A percentile compares a stretch with the other conserved stretches of the same genome.
These are phyloP conservation scores for Microplitis mediator DNA, from an alignment of 1,140 invertebrate species.

Conservation along the genomic window DNA sequence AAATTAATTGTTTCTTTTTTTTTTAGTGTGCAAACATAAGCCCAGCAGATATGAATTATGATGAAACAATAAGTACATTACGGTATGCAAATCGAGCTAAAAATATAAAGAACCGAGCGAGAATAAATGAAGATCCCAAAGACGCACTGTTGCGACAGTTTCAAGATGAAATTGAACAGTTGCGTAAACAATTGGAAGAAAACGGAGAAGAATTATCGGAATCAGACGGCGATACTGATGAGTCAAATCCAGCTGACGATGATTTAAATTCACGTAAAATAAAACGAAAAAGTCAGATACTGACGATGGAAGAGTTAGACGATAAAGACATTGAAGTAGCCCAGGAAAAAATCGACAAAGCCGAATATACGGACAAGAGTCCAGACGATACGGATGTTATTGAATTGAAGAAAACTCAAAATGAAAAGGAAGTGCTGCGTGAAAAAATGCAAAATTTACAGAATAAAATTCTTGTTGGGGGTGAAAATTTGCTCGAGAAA, in stretches of 20 bases:
- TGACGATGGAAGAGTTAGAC: constrained; percentile 54
- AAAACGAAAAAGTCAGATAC: constrained; percentile 23
- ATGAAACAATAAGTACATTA: constrained; percentile 96
- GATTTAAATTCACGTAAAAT: constrained; percentile 7
- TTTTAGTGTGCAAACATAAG: constrained; percentile 88
- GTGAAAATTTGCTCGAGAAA: constrained; percentile 97
- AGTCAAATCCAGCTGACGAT: constrained; percentile 44
- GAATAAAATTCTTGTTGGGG: constrained; percentile 95
- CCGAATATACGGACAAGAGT: constrained; percentile 56
- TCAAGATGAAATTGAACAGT: constrained; percentile 94
- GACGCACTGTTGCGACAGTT: constrained; percentile 94
- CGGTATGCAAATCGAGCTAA: constrained; percentile 97
- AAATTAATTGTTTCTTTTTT: constrained; percentile 28
- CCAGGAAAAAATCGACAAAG: constrained; percentile 52
- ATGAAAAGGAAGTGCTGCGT: constrained; percentile 77
- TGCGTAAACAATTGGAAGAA: constrained; percentile 84
- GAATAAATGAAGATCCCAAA: constrained; percentile 97
- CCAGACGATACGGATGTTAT: constrained; percentile 56
- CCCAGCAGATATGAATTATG: constrained; percentile 95
- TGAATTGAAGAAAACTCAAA: constrained; percentile 62
- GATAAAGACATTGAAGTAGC: constrained; percentile 40
- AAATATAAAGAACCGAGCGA: constrained; percentile 95
- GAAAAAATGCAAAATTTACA: constrained; percentile 90
- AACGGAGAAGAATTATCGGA: constrained; percentile 52
- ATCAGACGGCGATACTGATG: constrained; percentile 45